These are phyloP conservation scores for Dysmachus trigonus DNA, from an alignment of 2,888 invertebrate genomes.

Conservation along the genomic window DNA sequence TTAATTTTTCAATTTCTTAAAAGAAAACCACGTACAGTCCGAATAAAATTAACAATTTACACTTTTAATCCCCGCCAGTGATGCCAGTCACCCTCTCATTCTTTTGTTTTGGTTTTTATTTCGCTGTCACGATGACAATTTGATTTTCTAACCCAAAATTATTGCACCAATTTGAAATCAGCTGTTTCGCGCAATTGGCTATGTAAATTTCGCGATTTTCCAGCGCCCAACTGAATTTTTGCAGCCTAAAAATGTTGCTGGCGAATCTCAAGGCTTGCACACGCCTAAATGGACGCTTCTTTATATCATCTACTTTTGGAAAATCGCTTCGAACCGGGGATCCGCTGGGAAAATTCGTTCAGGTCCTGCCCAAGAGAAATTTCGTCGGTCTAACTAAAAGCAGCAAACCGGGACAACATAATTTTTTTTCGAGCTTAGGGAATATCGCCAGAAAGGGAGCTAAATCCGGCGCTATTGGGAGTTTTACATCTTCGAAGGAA, in stretches of 20 bases:
- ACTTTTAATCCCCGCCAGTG: not conserved
- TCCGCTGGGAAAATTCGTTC: not conserved
- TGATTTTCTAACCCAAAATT: not conserved
- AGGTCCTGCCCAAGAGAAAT: not conserved
- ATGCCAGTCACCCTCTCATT: not conserved
- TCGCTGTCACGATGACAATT: not conserved
- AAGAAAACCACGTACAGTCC: not conserved
- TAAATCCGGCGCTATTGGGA: not conserved
- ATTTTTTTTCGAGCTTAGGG: not conserved
- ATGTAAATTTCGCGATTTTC: not conserved
- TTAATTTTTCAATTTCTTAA: not conserved
- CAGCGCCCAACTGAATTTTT: not conserved
- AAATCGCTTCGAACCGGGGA: not conserved
- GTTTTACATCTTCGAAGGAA: not conserved
- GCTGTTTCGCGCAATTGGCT: not conserved
- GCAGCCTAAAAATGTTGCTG: slow-evolving; percentile 34
- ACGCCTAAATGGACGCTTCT: slow-evolving; percentile 25
- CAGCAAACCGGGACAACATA: not conserved
- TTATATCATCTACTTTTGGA: slow-evolving; percentile 5
- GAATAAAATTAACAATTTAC: not conserved
- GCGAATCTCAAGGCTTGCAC: slow-evolving; percentile 36
- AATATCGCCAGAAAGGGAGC: not conserved
- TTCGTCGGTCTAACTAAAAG: not conserved
- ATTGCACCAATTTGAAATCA: not conserved
- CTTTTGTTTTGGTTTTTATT: not conserved